Percentiles rank a stretch among this genome's conserved stretches.
These are phyloP conservation scores for Mergus octosetaceus DNA, from an alignment of 2,797 vertebrate species.

Conservation along the genomic window DNA sequence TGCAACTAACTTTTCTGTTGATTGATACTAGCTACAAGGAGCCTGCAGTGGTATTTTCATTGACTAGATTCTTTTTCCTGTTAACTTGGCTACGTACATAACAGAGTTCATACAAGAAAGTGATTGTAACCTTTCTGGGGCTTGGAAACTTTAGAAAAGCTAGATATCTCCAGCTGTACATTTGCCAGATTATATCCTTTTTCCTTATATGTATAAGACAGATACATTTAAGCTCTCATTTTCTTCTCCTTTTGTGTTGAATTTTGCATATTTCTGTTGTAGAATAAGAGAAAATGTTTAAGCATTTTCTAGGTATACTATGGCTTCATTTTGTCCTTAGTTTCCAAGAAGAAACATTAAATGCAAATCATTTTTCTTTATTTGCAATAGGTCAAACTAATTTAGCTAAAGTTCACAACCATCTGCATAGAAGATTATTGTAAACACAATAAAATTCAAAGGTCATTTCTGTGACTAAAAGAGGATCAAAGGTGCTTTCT, in stretches of 20 bases:
- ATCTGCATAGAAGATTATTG: slow-evolving; percentile 45
- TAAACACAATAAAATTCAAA: slow-evolving; percentile 58
- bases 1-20: background rate
- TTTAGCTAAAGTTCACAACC: slow-evolving; percentile 57
- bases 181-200: background rate
- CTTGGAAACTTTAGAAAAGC: background rate
- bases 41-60: background rate
- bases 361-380: slow-evolving; percentile 62
- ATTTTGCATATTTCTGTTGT: background rate
- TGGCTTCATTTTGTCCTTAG: slow-evolving; percentile 34
- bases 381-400: slow-evolving; percentile 60
- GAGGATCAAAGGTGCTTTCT: slow-evolving; percentile 23
- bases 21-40: background rate
- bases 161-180: background rate
- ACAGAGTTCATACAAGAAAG: background rate
- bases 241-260: background rate
- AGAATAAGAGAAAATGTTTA: background rate
- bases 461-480: slow-evolving; percentile 28
- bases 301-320: background rate
- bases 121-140: background rate
- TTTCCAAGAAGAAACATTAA: slow-evolving; percentile 37
- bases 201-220: background rate
- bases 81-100: background rate
- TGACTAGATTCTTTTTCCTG: background rate
- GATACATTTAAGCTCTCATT: background rate